Evolutionary conservation across 2,113 vertebrate genomes (phyloP).

Genomic region (Petaurus breviceps): DNA sequence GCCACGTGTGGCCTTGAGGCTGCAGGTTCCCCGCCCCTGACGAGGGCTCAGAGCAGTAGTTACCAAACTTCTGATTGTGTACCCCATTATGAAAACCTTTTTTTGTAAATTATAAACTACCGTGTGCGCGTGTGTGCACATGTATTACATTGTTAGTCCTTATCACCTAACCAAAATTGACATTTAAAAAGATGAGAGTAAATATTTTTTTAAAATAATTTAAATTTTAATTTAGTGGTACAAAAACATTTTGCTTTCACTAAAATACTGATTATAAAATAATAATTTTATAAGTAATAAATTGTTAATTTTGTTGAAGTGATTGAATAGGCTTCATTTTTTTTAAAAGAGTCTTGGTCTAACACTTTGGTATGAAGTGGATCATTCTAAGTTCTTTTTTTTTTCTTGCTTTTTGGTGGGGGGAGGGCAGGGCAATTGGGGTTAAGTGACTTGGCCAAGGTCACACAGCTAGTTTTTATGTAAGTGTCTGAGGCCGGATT

Average conservation of each 20-base stretch:
- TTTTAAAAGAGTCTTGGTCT: not conserved
- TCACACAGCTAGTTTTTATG: too few relatives aligned
- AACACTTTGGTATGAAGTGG: not conserved
- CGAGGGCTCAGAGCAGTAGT: too few relatives aligned
- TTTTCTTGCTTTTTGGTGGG: too few relatives aligned
- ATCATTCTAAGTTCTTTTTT: not conserved
- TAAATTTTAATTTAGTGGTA: not conserved
- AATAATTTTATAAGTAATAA: not conserved
- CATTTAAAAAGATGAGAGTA: not conserved
- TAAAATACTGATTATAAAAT: not conserved
- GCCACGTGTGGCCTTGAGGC: too few relatives aligned
- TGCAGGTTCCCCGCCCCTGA: too few relatives aligned
- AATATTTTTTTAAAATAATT: not conserved
- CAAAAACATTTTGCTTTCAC: not conserved
- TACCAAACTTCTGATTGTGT: not conserved
- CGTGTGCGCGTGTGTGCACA: too few relatives aligned
- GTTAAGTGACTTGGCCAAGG: too few relatives aligned
- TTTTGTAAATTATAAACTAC: not conserved
- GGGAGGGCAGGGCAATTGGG: too few relatives aligned
- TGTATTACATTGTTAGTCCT: not conserved
- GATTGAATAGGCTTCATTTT: too few relatives aligned
- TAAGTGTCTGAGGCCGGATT: too few relatives aligned
- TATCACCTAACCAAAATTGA: not conserved
- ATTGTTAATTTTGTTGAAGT: not conserved
- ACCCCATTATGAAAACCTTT: not conserved